phyloP scores from a whole-genome alignment of 2,113 vertebrate genomes.

The Ammospiza nelsoni region DNA sequence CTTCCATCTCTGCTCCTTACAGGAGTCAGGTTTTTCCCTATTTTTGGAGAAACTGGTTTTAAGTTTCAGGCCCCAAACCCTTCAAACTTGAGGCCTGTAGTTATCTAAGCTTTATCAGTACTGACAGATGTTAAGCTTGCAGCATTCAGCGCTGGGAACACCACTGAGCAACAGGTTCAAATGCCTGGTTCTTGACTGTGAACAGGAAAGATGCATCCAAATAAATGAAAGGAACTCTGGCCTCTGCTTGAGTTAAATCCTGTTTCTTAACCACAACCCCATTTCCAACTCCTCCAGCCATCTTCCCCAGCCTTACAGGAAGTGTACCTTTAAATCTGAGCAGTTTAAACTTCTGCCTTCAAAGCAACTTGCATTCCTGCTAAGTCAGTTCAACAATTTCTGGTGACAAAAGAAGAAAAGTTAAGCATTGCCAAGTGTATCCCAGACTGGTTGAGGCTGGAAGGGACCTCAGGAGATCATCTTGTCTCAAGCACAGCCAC shows the following conservation, averaged over 20 bases:
- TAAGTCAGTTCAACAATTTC: conserved; percentile 34
- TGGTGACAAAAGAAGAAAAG: conserved; percentile 27
- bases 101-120: not conserved
- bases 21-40: not conserved
- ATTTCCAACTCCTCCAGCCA: not conserved
- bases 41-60: not conserved
- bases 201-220: not conserved
- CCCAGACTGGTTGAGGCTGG: not conserved
- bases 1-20: not conserved
- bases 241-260: not conserved
- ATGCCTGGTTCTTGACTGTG: not conserved
- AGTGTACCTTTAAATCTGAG: not conserved
- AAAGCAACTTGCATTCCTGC: conserved; percentile 9
- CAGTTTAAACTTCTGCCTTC: conserved; percentile 25
- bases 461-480: not conserved
- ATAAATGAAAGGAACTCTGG: not conserved
- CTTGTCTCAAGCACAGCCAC: not conserved
- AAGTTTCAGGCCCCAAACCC: not conserved
- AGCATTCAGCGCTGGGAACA: not conserved
- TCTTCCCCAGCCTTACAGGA: not conserved
- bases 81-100: not conserved
- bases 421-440: not conserved
- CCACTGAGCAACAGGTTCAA: not conserved
- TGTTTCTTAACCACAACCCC: not conserved
- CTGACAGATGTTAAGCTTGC: not conserved